Evolutionary conservation across 2,113 vertebrate genomes (phyloP), one percentile per base, ranked within the genome.

Genomic region (Symphodus melops): DNA sequence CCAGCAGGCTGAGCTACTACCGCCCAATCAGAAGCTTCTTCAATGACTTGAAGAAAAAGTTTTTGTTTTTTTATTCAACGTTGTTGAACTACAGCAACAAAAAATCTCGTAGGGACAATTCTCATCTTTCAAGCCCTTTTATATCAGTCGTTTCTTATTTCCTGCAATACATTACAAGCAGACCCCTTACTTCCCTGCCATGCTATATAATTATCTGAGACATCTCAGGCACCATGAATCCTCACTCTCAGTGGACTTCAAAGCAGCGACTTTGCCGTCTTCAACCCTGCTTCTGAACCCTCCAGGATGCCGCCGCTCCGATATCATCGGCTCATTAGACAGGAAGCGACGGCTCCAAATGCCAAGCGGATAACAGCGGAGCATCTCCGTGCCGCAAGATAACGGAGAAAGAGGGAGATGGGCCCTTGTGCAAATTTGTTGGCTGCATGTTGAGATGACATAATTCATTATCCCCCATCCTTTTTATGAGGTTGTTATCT

Each of bases 401-500:
- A 80, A 80, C 67, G 76, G 77, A 91, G 78, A 64, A 82, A 83
- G 73, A 69, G 28, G 51, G 48, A 82, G 75, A 81, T 77, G 63
- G 77, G 41, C 60, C 54, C 71, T 84, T 79, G 71, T 78, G 61
- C 79, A 69, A 83, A 87, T 72, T 68, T 83, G 83, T 72, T 84
- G 75, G 76, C 74, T 77, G 69, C 80, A 49, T 83, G 81, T 82
- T 82, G 72, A 55, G 85, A 81, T 82, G 75, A 75, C 70, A 86
- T 89, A 81, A 86, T 86, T 90, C 84, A 91, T 88, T 84, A 88
- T 70, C 68, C 71, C 48, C 58, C 69, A 46, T 75, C 64, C 84
- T 72, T 83, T 91, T 85, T 86, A 91, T 81, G 69, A 64, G 71
- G 63, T 66, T 62, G 64, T 89, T 88, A 91, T 91, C 81, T 51